Base-by-base conservation (phyloP, 2,888 invertebrate species). In the Globia sparganii region DNA sequence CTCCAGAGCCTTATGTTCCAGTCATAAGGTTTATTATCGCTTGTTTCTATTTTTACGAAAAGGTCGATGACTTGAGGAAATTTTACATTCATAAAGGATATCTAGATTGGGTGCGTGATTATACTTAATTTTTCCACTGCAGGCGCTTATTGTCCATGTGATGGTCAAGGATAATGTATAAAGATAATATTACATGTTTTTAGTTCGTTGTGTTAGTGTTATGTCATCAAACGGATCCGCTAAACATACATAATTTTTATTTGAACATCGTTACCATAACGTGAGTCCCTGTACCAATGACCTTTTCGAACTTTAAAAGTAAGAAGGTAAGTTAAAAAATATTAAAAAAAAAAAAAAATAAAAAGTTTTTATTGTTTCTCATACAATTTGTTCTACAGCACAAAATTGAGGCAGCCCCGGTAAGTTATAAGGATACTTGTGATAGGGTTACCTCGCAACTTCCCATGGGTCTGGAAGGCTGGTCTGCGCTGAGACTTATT, bases 51-150 rank as follows among this genome's bases (percentile, higher is more conserved):
- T n/a, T 28, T 11, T 28, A 68, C 4, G 6, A 25, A 70, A 70
- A 77, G 87, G 86, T 86, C 86, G 71, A 81, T 84, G 85, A 80
- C 91, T 87, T 83, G 62, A 77, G 84, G 80, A 75, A 81, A 85
- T 88, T 91, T 87, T 78, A 86, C 75, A 92, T 91, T 90, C 91
- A 78, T 69, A 72, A 76, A 86, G 86, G 86, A 87, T 88, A 84
- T 87, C 80, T 86, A 89, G 87, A 89, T 89, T 88, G 87, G 81
- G 79, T 85, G 73, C 86, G 87, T 87, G 84, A 81, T 74, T 72
- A 59, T 56, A 75, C 37, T 85, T 81, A 83, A 86, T 80, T 70
- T 75, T 76, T 70, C 37, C 72, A 53, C 21, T 68, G 37, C 31
- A 53, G 46, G 25, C 5, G 58, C 21, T n/a, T 64, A 34, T 11